phyloP scores from a whole-genome alignment of 2,113 vertebrate species.

The Dunckerocampus dactyliophorus region DNA sequence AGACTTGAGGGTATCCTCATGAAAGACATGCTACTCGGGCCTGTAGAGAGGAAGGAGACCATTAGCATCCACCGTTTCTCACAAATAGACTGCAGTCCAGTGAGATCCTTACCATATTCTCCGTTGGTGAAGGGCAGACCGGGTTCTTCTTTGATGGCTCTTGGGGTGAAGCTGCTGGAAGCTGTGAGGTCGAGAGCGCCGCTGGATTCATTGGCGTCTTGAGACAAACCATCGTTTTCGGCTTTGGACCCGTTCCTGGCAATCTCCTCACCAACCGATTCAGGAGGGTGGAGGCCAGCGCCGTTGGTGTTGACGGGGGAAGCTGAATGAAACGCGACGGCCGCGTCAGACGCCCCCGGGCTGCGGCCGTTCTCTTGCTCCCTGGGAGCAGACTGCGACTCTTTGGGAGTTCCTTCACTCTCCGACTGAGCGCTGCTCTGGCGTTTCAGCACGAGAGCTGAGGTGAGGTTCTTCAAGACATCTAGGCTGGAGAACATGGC shows the following conservation, averaged over 20 bases:
- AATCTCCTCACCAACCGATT: conserved; percentile 68
- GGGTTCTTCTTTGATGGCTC: conserved; percentile 80
- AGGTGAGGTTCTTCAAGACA: conserved; percentile 76
- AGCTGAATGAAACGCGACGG: conserved; percentile 72
- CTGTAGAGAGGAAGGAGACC: conserved; percentile 52
- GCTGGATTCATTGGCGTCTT: conserved; percentile 75
- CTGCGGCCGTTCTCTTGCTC: conserved; percentile 84
- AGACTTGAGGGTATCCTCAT: conserved; percentile 82
- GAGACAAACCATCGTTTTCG: conserved; percentile 63
- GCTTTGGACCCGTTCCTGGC: conserved; percentile 42
- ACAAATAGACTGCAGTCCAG: too few relatives aligned
- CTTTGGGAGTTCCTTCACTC: conserved; percentile 81
- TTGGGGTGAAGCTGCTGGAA: conserved; percentile 72
- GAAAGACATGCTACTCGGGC: conserved; percentile 73
- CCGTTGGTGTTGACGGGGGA: conserved; percentile 81
- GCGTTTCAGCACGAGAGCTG: conserved; percentile 76
- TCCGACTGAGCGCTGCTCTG: conserved; percentile 86
- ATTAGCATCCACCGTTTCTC: not conserved
- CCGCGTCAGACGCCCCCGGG: conserved; percentile 75
- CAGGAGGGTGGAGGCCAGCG: conserved; percentile 77
- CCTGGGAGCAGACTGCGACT: conserved; percentile 67
- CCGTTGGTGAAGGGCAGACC: conserved; percentile 74
- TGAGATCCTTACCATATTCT: conserved; percentile 71
- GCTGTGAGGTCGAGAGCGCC: conserved; percentile 88
- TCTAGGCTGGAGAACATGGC: conserved; percentile 71